Conservation (phyloP, 1,140 invertebrate genomes). For the Lepidurus packardi region DNA sequence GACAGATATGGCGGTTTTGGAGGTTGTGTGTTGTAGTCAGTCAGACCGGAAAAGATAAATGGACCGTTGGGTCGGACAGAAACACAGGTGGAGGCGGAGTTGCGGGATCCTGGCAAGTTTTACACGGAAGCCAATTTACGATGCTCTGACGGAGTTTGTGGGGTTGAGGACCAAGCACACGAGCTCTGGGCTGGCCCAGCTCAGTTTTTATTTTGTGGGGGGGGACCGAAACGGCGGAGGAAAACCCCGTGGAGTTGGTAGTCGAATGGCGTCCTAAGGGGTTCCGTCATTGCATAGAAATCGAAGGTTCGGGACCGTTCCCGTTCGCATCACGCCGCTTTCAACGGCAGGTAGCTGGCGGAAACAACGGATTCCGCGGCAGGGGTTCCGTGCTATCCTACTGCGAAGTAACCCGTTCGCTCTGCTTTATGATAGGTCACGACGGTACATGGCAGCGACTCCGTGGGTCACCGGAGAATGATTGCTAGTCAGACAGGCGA, state of each 20-base stretch:
- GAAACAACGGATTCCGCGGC: conserved; percentile 17
- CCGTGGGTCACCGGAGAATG: background rate
- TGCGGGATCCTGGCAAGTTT: conserved; percentile 23
- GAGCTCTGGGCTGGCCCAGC: too few relatives aligned
- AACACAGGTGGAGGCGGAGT: conserved; percentile 27
- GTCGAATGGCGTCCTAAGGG: conserved; percentile 20
- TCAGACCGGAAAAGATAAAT: conserved; percentile 2
- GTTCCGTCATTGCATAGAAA: conserved; percentile 21
- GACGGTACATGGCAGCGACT: background rate
- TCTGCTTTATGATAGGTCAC: conserved; percentile 21
- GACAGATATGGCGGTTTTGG: conserved; percentile 19
- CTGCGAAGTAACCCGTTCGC: conserved; percentile 12
- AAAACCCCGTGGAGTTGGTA: background rate
- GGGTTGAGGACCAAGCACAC: background rate
- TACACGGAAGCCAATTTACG: conserved; percentile 15
- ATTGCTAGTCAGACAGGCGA: background rate
- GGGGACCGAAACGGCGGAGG: background rate
- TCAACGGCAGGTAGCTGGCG: conserved; percentile 20
- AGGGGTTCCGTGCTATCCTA: background rate
- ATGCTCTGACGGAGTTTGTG: background rate
- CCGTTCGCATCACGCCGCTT: background rate
- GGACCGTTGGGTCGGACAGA: conserved; percentile 17
- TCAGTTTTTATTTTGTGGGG: background rate
- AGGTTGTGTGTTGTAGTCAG: conserved; percentile 20
- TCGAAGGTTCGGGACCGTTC: conserved; percentile 6